Conservation (phyloP, 2,888 invertebrate genomes). For the Acanthosepion lycidas region DNA sequence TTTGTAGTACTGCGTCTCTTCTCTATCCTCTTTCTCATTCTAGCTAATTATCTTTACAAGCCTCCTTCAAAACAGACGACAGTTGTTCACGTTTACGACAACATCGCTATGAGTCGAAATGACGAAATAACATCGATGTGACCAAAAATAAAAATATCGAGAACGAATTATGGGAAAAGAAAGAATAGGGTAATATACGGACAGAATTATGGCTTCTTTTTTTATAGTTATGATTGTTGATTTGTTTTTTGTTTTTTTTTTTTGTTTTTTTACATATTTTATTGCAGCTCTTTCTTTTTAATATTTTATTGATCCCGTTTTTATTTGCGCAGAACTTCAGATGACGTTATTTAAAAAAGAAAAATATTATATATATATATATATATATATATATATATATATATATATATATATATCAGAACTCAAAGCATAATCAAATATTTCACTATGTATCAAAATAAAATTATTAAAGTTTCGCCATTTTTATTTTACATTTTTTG, state of each 20-base stretch:
- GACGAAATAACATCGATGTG: background rate
- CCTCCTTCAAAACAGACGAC: constrained; percentile 49
- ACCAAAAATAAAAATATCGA: background rate
- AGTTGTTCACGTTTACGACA: constrained; percentile 1
- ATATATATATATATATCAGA: too few relatives aligned
- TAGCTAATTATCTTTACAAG: constrained; percentile 80
- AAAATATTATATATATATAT: too few relatives aligned
- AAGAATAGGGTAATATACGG: too few relatives aligned
- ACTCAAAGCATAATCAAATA: too few relatives aligned
- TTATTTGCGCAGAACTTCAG: too few relatives aligned
- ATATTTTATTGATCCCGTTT: too few relatives aligned
- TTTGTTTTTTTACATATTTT: background rate
- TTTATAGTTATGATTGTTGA: background rate
- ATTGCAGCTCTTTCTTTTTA: too few relatives aligned
- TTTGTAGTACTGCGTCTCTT: constrained; percentile 57
- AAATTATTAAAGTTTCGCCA: too few relatives aligned
- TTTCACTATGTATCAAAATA: too few relatives aligned
- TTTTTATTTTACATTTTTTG: too few relatives aligned
- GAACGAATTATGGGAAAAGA: background rate
- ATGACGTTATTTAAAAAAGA: too few relatives aligned
- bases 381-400: too few relatives aligned
- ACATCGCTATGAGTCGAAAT: background rate
- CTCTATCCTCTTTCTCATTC: constrained; percentile 76
- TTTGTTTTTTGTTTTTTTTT: background rate
- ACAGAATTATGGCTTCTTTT: background rate